Conservation (phyloP, 2,888 invertebrate genomes). For the Polia nebulosa region DNA sequence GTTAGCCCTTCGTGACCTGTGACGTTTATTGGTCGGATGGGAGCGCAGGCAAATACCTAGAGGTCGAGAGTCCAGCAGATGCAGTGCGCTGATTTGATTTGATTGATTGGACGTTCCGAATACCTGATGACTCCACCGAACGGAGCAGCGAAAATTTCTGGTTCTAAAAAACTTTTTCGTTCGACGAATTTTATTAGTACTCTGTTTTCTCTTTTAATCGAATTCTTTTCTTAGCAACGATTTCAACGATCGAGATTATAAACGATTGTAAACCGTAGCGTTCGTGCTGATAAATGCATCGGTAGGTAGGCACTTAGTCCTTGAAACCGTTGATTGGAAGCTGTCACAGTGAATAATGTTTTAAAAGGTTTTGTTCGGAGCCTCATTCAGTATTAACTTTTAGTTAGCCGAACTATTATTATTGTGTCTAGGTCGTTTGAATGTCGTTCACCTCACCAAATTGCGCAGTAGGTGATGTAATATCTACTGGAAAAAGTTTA, state of each 20-base stretch:
- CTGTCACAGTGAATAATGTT: constrained; percentile 30
- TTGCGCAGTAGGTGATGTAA: constrained; percentile 43
- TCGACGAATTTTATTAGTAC: neutral
- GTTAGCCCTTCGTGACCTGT: constrained; percentile 26
- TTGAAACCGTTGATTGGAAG: constrained; percentile 31
- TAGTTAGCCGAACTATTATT: constrained; percentile 19
- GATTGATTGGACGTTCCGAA: constrained; percentile 46
- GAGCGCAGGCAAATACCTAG: constrained; percentile 1
- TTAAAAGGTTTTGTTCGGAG: constrained; percentile 11
- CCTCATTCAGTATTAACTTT: constrained; percentile 24
- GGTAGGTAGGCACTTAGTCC: no score
- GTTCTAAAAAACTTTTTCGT: constrained; percentile 6
- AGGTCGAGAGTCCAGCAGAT: constrained; percentile 32
- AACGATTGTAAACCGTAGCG: neutral
- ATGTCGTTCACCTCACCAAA: constrained; percentile 45
- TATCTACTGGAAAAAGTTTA: neutral
- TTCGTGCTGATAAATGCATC: neutral
- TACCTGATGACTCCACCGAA: constrained; percentile 12
- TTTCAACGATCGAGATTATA: neutral
- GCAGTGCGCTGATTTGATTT: constrained; percentile 37
- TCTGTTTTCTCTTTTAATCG: neutral
- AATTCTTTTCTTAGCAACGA: constrained; percentile 12
- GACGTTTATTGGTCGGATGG: constrained; percentile 13
- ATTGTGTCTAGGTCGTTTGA: constrained; percentile 18
- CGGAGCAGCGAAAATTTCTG: constrained; percentile 11